Evolutionary conservation across 1,140 invertebrate species (phyloP), one percentile per base, ranked within the genome.

Genomic region (Asobara japonica): DNA sequence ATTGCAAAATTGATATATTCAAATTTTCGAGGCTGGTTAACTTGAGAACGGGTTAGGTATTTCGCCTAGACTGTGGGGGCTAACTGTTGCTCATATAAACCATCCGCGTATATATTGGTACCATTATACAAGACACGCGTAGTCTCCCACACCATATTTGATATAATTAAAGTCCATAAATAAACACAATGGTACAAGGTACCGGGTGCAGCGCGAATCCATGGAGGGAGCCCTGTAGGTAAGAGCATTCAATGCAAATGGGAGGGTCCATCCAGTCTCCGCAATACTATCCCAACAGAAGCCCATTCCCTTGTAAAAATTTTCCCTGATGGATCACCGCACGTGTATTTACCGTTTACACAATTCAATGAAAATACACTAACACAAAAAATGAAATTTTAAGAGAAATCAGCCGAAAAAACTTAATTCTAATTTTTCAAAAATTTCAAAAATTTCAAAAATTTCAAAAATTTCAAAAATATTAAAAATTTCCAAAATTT

Each of bases 81-180:
- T 73, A 75, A 75, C 71, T 75, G 74, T 75, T 71, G 71, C 66
- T 73, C 68, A 73, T 75, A 71, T 68, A 45, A 38, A 56, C 27
- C 56, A 65, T 61, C 38, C 60, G 65, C 56, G 51, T 65, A 60
- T 72, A 73, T 66, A 74, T 60, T 64, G 22, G 69, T n/a, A 29
- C 72, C 69, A 76, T 76, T 76, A 76, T 76, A 76, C 75, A 76
- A 73, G 72, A 74, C 69, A 69, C 66, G 41, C 61, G 33, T 66
- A 62, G 62, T 73, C 69, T 74, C 70, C 70, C 75, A 76, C 75
- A 76, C 75, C 75, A 76, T 76, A 76, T 76, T 76, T 76, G 75
- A 76, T 76, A 76, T 76, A 76, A 76, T 76, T 76, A 76, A 76
- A 76, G 75, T 76, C 70, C 75, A 76, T 76, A 76, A 76, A 76